Evolutionary conservation across 2,888 invertebrate species (phyloP).

Genomic region (Apamea crenata): DNA sequence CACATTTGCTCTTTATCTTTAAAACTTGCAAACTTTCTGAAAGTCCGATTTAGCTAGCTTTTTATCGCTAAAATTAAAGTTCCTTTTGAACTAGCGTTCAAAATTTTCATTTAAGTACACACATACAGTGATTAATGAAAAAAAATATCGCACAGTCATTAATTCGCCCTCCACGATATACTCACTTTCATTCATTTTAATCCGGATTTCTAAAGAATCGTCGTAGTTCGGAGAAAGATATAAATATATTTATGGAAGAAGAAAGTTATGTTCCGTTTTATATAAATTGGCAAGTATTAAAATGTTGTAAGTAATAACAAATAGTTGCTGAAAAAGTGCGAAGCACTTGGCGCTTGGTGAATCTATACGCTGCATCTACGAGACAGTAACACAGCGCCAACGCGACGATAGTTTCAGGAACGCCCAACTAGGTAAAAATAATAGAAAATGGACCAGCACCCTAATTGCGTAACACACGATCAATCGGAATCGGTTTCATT

Average conservation of each 20-base stretch:
- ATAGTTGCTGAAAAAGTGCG: neutral
- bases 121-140: constrained; percentile 71
- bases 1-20: neutral
- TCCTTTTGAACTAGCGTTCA: constrained; percentile 38
- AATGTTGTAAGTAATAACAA: neutral
- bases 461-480: too few species aligned
- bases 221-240: neutral
- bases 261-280: neutral
- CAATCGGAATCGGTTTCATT: too few species aligned
- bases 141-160: constrained; percentile 67
- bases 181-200: constrained; percentile 47
- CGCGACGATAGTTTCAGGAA: too few species aligned
- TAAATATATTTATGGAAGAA: constrained; percentile 9
- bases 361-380: neutral
- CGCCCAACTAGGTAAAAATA: neutral
- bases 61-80: constrained; percentile 14
- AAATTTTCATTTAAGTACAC: constrained; percentile 44
- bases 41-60: neutral
- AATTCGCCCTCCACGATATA: constrained; percentile 38
- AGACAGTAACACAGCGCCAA: neutral
- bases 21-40: neutral
- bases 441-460: neutral
- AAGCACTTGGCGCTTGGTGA: neutral
- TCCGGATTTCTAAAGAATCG: constrained; percentile 27
- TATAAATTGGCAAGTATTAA: neutral